Percentiles rank a stretch among this genome's conserved stretches.
phyloP scores from a whole-genome alignment of 2,113 vertebrate species.

The Gobio gobio region DNA sequence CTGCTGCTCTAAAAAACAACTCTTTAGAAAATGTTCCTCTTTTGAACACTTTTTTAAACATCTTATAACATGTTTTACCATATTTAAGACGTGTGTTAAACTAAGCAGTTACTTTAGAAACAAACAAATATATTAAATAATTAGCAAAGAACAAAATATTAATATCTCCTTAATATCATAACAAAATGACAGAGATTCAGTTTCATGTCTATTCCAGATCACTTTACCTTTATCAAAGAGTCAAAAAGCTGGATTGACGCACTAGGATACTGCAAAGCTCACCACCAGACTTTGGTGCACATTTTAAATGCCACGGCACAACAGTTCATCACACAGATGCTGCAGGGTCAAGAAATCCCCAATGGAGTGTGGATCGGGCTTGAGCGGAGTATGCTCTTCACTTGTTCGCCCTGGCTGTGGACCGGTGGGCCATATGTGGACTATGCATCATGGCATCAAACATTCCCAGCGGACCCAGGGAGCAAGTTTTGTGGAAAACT shows the following conservation, averaged over 20 bases:
- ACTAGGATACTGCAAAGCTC: not conserved
- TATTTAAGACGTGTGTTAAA: not conserved
- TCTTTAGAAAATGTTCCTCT: not conserved
- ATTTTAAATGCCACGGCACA: conserved; percentile 18
- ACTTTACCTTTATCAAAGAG: not conserved
- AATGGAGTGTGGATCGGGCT: conserved; percentile 36
- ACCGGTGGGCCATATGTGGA: not conserved
- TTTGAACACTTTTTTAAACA: not conserved
- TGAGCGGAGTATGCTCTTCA: conserved; percentile 11
- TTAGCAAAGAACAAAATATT: not conserved
- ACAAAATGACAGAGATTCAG: not conserved
- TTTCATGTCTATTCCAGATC: not conserved
- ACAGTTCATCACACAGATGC: not conserved
- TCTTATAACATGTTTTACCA: not conserved
- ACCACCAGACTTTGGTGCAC: conserved; percentile 16
- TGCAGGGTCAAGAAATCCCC: not conserved
- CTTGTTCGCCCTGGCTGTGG: conserved; percentile 13
- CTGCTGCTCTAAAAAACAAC: not conserved
- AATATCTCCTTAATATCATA: not conserved
- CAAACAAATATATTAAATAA: not conserved
- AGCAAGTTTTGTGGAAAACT: conserved; percentile 30
- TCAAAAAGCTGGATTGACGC: conserved; percentile 40
- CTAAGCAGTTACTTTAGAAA: too few relatives aligned
- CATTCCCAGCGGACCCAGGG: not conserved
- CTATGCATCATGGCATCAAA: not conserved